Evolutionary conservation across 1,140 invertebrate genomes (phyloP).

Genomic region (Tachypleus tridentatus): DNA sequence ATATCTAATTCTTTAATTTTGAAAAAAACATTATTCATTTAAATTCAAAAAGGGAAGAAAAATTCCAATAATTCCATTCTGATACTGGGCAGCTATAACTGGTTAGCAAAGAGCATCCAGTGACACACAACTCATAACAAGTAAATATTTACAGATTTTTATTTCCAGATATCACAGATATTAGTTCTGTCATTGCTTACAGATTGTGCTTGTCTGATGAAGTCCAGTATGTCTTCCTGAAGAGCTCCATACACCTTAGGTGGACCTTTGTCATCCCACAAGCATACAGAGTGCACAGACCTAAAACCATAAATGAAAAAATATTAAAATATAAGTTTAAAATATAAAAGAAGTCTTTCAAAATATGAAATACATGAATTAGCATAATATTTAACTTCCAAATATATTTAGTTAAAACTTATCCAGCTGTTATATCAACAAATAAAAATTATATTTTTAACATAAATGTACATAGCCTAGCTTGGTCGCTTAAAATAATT

Average conservation of each 20-base stretch:
- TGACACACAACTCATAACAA: constrained; percentile 1
- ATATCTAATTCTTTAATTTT: too few relatives aligned
- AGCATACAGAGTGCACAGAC: constrained; percentile 78
- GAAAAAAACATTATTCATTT: too few relatives aligned
- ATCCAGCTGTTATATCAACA: neutral
- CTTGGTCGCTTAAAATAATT: too few relatives aligned
- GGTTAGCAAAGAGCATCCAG: too few relatives aligned
- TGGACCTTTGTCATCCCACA: constrained; percentile 93
- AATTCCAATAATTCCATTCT: too few relatives aligned
- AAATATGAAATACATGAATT: neutral
- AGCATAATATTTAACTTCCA: constrained; percentile 5
- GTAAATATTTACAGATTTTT: neutral
- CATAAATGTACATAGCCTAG: too few relatives aligned
- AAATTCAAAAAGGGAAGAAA: too few relatives aligned
- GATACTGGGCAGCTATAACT: too few relatives aligned
- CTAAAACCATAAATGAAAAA: constrained; percentile 21
- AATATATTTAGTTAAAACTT: constrained; percentile 6
- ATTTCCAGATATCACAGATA: neutral
- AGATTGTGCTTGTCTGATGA: constrained; percentile 84
- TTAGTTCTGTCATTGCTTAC: constrained; percentile 33
- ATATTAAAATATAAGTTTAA: neutral
- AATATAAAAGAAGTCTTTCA: too few relatives aligned
- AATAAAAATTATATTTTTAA: neutral
- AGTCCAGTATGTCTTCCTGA: constrained; percentile 85
- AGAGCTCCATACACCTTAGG: constrained; percentile 73